These are phyloP conservation scores for Trachymyrmex cornetzi DNA, from an alignment of 1,140 invertebrate species.

Conservation along the genomic window DNA sequence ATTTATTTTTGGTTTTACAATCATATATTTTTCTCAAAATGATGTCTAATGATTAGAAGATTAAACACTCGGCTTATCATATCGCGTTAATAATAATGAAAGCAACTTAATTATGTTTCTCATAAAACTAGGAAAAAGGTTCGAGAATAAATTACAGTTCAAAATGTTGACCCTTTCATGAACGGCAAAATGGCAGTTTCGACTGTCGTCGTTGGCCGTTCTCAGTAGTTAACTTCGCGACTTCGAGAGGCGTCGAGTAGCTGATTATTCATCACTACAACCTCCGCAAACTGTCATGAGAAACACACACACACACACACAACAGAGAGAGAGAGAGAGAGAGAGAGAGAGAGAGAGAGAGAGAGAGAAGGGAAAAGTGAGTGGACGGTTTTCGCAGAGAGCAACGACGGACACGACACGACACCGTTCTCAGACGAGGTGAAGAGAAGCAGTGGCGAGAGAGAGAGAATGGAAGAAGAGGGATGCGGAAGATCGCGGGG, in stretches of 20 bases:
- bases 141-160: neutral
- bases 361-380: slow-evolving; percentile 53
- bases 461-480: slow-evolving; percentile 72
- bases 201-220: slow-evolving; percentile 49
- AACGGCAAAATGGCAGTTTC: neutral
- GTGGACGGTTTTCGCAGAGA: slow-evolving; percentile 76
- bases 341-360: slow-evolving; percentile 8
- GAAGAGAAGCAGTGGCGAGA: slow-evolving; percentile 65
- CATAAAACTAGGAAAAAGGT: neutral
- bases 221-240: slow-evolving; percentile 80
- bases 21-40: neutral
- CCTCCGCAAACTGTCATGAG: slow-evolving; percentile 61
- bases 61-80: neutral
- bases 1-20: neutral
- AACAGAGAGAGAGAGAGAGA: slow-evolving; percentile 20
- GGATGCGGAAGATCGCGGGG: neutral
- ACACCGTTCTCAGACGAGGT: slow-evolving; percentile 37
- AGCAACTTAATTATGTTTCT: neutral
- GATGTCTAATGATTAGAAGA: neutral
- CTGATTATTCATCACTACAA: slow-evolving; percentile 84
- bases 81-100: neutral
- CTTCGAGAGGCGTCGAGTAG: slow-evolving; percentile 77
- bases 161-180: neutral
- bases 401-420: slow-evolving; percentile 49
- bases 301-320: no score